Evolutionary conservation across 2,113 vertebrate species (phyloP).

Genomic region (Ivindomyrus marchei): DNA sequence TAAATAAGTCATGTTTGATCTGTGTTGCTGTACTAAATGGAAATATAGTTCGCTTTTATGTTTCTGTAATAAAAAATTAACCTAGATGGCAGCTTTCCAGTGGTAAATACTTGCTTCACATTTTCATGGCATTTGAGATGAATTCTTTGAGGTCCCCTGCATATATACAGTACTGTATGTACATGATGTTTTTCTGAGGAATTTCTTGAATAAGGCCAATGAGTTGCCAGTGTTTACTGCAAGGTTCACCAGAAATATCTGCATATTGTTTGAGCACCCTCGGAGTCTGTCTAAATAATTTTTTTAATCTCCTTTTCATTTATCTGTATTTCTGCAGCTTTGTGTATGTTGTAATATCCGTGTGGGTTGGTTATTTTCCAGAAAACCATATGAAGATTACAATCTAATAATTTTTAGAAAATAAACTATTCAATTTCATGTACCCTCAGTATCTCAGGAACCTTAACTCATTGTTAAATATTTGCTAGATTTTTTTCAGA

Average conservation of each 20-base stretch:
- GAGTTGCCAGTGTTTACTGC: neutral
- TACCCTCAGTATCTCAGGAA: neutral
- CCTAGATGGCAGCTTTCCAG: neutral
- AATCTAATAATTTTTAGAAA: neutral
- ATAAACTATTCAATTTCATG: neutral
- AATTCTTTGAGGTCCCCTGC: neutral
- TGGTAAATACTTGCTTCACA: neutral
- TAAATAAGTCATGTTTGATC: neutral
- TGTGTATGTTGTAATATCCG: neutral
- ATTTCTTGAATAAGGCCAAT: neutral
- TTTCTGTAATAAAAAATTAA: neutral
- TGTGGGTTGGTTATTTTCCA: neutral
- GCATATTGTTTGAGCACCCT: neutral
- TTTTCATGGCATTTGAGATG: neutral
- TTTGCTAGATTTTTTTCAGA: constrained; percentile 3
- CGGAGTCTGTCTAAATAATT: neutral
- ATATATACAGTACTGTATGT: neutral
- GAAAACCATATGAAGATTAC: constrained; percentile 6
- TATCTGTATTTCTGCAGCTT: neutral
- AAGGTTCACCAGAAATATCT: neutral
- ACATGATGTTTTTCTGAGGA: neutral
- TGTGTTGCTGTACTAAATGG: neutral
- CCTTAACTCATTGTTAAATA: neutral
- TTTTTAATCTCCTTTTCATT: neutral
- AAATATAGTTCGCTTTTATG: neutral